Base-by-base conservation (phyloP, 2,797 vertebrate genomes). In the Gorsachius magnificus region DNA sequence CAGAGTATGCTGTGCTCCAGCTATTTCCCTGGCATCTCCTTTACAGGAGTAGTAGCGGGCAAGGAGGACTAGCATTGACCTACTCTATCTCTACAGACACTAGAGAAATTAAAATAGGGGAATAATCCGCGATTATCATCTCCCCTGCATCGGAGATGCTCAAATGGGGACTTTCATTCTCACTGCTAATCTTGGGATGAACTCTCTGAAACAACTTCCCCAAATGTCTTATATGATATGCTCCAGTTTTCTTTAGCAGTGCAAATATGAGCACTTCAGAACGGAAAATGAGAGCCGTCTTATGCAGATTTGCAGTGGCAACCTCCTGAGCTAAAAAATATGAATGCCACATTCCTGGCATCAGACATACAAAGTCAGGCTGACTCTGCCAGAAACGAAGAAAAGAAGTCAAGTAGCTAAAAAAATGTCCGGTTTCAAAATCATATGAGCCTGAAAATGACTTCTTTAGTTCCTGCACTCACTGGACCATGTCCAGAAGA, bases 401-500 rank as follows among this genome's bases (percentile, higher is more conserved):
- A 94, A 93, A 79, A 11, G 24, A 94, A 94, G 71, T 78, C 56
- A 68, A 89, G 81, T 54, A 89, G 50, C 43, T 50, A 79, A 95
- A 96, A 86, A 77, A 43, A 18, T 18, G 54, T 72, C 84, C 43
- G 0, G 54, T 65, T 93, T 91, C 69, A 88, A 92, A 93, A 93
- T 93, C 31, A 72, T 71, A 43, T 20, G 43, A 86, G 57, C 20
- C 81, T 91, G 63, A 89, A 92, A 95, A 92, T 74, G 0, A 79
- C 43, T 60, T 86, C 19, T 72, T 83, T 87, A 56, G 54, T 63
- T 89, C 54, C 57, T 86, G 58, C 78, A 76, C 82, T 91, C 65
- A 81, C 64, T 81, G 57, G 78, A 92, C 35, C 71, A 35, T 11
- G 33, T 41, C 84, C 86, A 93, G 61, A 87, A 92, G 63, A 87